Evolutionary conservation across 92 coral and sea anemone genomes (phyloP), one percentile per base, ranked within the genome.

Genomic region (Phenganax stokvisi): DNA sequence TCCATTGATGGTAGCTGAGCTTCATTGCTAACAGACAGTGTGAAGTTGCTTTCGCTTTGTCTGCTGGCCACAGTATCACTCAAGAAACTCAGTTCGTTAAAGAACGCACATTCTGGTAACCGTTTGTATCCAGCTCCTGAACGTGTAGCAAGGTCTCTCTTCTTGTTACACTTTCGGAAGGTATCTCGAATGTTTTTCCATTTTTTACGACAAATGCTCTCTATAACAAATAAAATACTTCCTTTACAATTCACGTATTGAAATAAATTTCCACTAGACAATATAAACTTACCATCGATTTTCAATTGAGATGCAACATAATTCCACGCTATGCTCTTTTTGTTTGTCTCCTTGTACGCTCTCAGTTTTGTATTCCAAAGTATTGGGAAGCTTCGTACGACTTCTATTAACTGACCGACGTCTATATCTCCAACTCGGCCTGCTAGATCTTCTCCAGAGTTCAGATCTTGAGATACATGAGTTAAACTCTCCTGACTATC

Each of bases 71-170:
- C 77, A 72, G 59, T 13, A 72, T 72, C 77, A 47, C 77, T 51
- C 57, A 72, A 52, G 20, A 72, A 72, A 13, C 25, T 51, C 58
- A 31, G 13, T 12, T 72, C 57, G 20, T 72, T 72, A 28, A 72
- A 72, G 51, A 12, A 72, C 10, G 27, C 2, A 37, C 76, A 71
- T 71, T 71, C 76, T 28, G 76, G 76, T 71, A 71, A 37, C n/a
- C 76, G 54, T 71, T 71, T 71, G 27, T 51, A 71, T 28, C 76
- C 76, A 71, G 76, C 54, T 20, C 76, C 76, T 71, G 76, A 71
- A 10, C 76, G 54, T 37, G 76, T 71, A 71, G 76, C 76, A 28
- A 64, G 70, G 30, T 64, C 70, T 64, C 70, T 64, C 17, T 29
- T 64, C 9, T 64, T 64, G 70, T 0, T 64, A 64, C 70, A 64